Conservation (phyloP, 92 coral and sea anemone genomes). For the Heliopora coerulea region DNA sequence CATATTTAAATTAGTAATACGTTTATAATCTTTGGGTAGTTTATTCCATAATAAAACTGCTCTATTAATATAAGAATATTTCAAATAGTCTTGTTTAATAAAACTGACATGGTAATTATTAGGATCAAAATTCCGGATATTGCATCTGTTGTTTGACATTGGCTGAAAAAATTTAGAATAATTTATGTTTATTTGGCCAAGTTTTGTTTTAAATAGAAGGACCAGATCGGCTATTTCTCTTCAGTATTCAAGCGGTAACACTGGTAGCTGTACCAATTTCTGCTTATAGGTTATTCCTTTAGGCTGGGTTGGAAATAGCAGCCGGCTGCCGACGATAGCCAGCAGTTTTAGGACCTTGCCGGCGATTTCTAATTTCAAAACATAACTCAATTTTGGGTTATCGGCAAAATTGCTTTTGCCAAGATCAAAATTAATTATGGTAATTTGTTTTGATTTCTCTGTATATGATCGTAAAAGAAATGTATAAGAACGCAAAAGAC, state of each 20-base stretch:
- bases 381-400: no score
- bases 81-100: neutral
- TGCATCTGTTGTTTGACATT: neutral
- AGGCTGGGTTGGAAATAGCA: no score
- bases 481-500: no score
- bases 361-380: no score
- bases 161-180: neutral
- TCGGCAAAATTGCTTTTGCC: no score
- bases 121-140: constrained; percentile 9
- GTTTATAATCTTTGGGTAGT: neutral
- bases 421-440: no score
- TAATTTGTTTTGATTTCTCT: no score
- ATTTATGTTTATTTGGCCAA: neutral
- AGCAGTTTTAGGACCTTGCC: no score
- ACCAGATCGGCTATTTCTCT: neutral
- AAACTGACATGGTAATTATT: neutral
- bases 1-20: no score
- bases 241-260: neutral
- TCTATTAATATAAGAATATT: constrained; percentile 1
- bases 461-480: no score
- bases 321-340: no score
- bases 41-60: constrained; percentile 10
- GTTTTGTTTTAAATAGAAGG: no score
- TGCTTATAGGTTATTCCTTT: neutral
- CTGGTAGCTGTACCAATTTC: neutral